Evolutionary conservation across 1,140 invertebrate genomes (phyloP).

Genomic region (Telenomus remus): DNA sequence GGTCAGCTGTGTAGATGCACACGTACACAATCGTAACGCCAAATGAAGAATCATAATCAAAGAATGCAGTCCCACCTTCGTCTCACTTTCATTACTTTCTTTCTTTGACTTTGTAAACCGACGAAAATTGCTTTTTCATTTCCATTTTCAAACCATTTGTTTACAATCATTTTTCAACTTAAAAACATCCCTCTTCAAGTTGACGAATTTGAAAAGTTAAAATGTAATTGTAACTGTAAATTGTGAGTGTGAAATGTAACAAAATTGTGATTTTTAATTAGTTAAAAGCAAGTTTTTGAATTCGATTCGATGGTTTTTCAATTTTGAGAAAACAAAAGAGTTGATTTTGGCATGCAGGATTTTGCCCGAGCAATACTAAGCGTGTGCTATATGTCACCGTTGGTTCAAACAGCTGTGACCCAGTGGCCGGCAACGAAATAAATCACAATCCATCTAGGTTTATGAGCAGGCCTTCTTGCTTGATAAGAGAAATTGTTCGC

Average conservation of each 20-base stretch:
- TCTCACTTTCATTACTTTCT: conserved; percentile 37
- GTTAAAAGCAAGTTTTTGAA: no score
- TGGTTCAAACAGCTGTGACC: conserved; percentile 38
- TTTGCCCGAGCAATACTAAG: no score
- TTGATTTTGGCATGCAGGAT: no score
- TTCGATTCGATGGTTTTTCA: no score
- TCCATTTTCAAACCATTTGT: no score
- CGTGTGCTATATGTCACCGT: conserved; percentile 5
- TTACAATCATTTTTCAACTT: no score
- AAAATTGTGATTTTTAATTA: no score
- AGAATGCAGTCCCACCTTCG: conserved; percentile 28
- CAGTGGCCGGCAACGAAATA: conserved; percentile 20
- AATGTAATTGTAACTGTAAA: no score
- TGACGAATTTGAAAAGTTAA: not conserved
- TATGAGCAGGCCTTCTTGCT: conserved; percentile 10
- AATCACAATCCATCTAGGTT: conserved; percentile 18
- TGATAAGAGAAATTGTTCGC: conserved; percentile 9
- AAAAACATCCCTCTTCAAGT: no score
- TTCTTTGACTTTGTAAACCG: not conserved
- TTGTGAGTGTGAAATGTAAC: no score
- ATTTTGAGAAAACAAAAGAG: no score
- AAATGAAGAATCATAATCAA: conserved; percentile 43
- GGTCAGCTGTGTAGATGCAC: conserved; percentile 31
- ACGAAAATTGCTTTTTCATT: conserved; percentile 25
- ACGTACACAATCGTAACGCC: conserved; percentile 10